Evolutionary conservation across 2,113 vertebrate species (phyloP), one percentile per base, ranked within the genome.

Genomic region (Sinocyclocheilus anophthalmus): DNA sequence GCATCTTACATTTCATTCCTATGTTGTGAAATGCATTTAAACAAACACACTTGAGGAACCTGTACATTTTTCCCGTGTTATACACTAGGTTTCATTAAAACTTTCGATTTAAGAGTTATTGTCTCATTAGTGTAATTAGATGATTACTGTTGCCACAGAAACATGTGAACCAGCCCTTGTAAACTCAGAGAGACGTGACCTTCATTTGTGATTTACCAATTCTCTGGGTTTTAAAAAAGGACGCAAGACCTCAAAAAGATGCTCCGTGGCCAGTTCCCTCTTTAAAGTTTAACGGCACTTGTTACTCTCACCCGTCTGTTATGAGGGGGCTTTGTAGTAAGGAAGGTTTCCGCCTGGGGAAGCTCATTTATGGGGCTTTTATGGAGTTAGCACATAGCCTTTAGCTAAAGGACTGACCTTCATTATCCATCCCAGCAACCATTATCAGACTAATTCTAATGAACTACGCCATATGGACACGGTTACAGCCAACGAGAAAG

Each of bases 401-500:
- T 81, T 87, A 89, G 83, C 88, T 69, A 77, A 45, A 73, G 55
- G 70, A 81, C 83, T 89, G 88, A 79, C 80, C 73, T 85, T 87
- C 78, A 87, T 89, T 85, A 89, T 26, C 50, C 24, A 37, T 53
- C 78, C 85, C 70, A 76, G 69, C 78, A 76, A 39, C 76, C 73
- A 61, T 87, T 90, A 88, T 90, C 88, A 76, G 83, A 85, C 82
- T 67, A 37, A 82, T 67, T 45, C 90, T 91, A 91, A 91, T 86
- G 79, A 92, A 89, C 81, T 84, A 50, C 85, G 81, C 45, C 93
- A 94, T 81, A 87, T 94, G 93, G 93, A 93, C 88, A 76, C 9
- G 80, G 90, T 94, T 94, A 93, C 75, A 84, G 82, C 61, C 2
- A 84, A 59, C 55, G 83, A 89, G 82, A 86, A 79, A 87, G 84